Evolutionary conservation across 2,888 invertebrate species (phyloP), one percentile per base, ranked within the genome.

Genomic region (Drosophila yooni): DNA sequence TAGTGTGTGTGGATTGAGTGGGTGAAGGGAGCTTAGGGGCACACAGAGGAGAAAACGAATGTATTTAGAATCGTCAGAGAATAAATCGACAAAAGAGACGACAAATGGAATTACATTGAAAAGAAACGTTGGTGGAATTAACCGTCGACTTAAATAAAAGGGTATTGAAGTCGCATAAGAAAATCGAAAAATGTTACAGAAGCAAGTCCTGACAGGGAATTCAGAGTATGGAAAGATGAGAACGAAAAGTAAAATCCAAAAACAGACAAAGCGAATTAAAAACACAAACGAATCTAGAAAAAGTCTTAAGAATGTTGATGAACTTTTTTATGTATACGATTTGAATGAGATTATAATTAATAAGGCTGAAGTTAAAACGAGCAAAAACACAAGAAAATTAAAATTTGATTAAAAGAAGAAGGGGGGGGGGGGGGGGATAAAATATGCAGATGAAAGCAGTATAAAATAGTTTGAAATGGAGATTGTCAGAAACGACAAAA

Each of bases 11-110:
- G n/a, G 4, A 21, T 10, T n/a, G n/a, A 21, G 11, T 40, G 13
- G 13, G 21, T 8, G 7, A 15, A 1, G 2, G 15, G 21, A 7
- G n/a, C 27, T 27, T 27, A 27, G n/a, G 43, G 6, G 43, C 36
- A 36, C 36, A 38, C 61, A 25, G 52, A 15, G 60, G 25, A 38
- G 27, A 29, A 71, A 53, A 67, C 13, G 13, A 54, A 21, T 31
- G 70, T 58, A 67, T 74, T 74, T 53, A 68, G 54, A 46, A 29
- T 57, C 31, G 34, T 21, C 60, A 38, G 29, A 15, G 31, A 10
- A 13, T 13, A 13, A 13, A 31, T 6, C 25, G 21, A 51, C 11
- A 31, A 29, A 21, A 13, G 25, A 15, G 43, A 67, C 31, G 18
- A 56, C 46, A 48, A 56, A 48, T 48, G 33, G 27, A 38, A 56